Evolutionary conservation across 2,888 invertebrate species (phyloP).

Genomic region (Willowsia nigromaculata): DNA sequence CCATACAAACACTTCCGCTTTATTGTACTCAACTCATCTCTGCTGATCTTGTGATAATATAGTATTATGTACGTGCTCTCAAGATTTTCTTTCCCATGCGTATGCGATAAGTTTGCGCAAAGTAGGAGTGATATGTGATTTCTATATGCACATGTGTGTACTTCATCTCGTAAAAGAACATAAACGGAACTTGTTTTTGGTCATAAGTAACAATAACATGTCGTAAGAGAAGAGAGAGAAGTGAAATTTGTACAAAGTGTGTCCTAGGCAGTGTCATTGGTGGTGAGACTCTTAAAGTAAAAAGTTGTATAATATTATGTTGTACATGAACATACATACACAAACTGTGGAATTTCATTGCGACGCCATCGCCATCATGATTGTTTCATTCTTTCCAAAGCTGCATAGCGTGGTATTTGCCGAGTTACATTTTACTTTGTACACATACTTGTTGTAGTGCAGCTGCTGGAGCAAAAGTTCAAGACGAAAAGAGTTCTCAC

Average conservation of each 20-base stretch:
- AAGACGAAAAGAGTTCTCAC: slow-evolving; percentile 5
- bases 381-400: not conserved
- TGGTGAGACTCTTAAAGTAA: not conserved
- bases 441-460: no score
- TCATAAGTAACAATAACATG: slow-evolving; percentile 21
- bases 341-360: not conserved
- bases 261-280: not conserved
- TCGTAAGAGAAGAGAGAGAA: slow-evolving; percentile 10
- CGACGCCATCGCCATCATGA: slow-evolving; percentile 33
- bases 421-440: not conserved
- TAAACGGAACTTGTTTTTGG: slow-evolving; percentile 14
- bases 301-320: not conserved
- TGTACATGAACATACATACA: not conserved
- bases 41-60: not conserved
- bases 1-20: not conserved
- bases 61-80: not conserved
- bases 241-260: not conserved
- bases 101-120: not conserved
- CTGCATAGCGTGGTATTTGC: not conserved
- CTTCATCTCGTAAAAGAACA: slow-evolving; percentile 7
- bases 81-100: not conserved
- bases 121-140: slow-evolving; percentile 3
- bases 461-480: slow-evolving; percentile 41
- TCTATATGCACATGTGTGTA: not conserved
- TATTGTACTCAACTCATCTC: not conserved